Evolutionary conservation across 2,113 vertebrate species (phyloP), one percentile per base, ranked within the genome.

Genomic region (Heterotilapia buettikoferi): DNA sequence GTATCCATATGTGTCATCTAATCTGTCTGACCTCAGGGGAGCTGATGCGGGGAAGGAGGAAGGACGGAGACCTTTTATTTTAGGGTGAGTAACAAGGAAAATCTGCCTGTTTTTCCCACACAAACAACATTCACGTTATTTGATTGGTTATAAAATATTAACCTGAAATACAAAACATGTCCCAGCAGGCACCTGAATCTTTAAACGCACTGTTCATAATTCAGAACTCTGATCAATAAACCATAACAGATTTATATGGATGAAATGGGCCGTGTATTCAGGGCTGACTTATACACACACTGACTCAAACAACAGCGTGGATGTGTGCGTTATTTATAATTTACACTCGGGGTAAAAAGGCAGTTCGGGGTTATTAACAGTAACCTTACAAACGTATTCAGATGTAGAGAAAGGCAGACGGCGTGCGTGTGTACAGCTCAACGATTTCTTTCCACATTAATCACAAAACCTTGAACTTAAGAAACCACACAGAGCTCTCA

Each of bases 221-320:
- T 93, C 61, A 88, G n/a, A 3, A 12, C 11, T 2, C 26, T 45
- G 76, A 93, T 91, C 88, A 88, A 91, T 84, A 84, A 92, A 88
- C 50, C 85, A 91, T 83, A 73, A 89, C 57, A 1, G 38, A 19
- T 87, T 86, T 45, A 53, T 38, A 31, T 7, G 47, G 59, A 86
- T 90, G 86, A 90, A 83, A 83, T 4, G 6, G 10, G 36, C 40
- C 2, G 9, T 47, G 57, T 87, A 18, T 16, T 71, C 85, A 47
- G 33, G 43, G 53, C 31, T 13, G 52, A 24, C 40, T 59, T 26
- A 71, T 29, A 56, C 50, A 68, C 16, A 63, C 50, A 56, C 54
- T 53, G 45, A 84, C 24, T 21, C 31, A 81, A 56, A 85, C 73
- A 85, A 24, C 4, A 21, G 19, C 19, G n/a, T 45, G 26, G 3